phyloP scores from a whole-genome alignment of 2,797 vertebrate genomes.

The Bradypodion ventrale region DNA sequence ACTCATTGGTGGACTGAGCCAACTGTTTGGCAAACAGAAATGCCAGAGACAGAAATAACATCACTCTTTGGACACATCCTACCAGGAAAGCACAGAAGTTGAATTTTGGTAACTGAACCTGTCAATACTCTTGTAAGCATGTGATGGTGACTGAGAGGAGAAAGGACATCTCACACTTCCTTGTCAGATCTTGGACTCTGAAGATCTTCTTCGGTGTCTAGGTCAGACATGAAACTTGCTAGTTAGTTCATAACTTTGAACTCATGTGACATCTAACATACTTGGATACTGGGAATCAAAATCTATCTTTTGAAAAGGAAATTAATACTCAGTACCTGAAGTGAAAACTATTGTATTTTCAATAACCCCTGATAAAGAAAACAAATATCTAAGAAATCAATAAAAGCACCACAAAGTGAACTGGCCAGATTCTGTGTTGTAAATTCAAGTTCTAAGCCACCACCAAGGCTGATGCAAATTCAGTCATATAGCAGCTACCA shows the following conservation, averaged over 20 bases:
- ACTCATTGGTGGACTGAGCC: conserved; percentile 34
- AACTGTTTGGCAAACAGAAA: conserved; percentile 36
- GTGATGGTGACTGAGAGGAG: too few species aligned
- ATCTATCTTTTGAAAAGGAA: too few species aligned
- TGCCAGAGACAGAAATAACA: not conserved
- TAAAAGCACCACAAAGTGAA: not conserved
- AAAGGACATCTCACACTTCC: too few species aligned
- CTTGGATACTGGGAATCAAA: not conserved
- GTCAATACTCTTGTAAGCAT: too few species aligned
- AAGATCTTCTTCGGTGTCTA: too few species aligned
- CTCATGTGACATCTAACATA: not conserved
- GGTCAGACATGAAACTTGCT: too few species aligned
- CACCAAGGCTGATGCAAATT: not conserved
- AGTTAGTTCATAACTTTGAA: not conserved
- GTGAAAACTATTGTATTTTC: not conserved
- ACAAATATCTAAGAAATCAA: not conserved
- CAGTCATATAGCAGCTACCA: not conserved
- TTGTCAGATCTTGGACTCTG: too few species aligned
- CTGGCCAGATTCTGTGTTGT: not conserved
- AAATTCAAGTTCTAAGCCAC: not conserved
- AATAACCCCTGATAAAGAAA: not conserved
- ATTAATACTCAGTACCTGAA: not conserved
- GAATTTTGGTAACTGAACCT: too few species aligned
- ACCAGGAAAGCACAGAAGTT: too few species aligned
- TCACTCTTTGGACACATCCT: not conserved